phyloP scores from a whole-genome alignment of 2,888 invertebrate species.

The Resseliella maxima region DNA sequence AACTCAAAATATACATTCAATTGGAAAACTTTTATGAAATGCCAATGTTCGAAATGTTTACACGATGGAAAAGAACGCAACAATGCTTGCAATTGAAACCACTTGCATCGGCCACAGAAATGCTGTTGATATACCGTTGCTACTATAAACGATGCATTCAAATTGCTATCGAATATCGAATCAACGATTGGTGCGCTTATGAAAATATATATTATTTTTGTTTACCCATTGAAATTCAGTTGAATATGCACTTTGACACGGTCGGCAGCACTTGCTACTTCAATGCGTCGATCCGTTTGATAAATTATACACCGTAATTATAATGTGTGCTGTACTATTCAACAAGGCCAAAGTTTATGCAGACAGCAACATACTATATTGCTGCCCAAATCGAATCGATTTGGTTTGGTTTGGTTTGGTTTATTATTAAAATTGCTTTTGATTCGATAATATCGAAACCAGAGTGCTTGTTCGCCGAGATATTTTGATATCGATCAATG shows the following conservation, averaged over 20 bases:
- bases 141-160: not conserved
- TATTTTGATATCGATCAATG: slow-evolving; percentile 24
- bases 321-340: not conserved
- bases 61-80: slow-evolving; percentile 2
- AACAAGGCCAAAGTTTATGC: not conserved
- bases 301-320: slow-evolving; percentile 24
- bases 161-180: not conserved
- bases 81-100: not conserved
- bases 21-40: not conserved
- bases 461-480: not conserved
- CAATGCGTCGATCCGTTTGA: not conserved
- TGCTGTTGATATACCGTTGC: not conserved
- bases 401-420: no score
- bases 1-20: not conserved
- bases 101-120: not conserved
- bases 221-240: not conserved
- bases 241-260: slow-evolving; percentile 39
- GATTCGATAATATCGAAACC: not conserved
- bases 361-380: not conserved
- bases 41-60: slow-evolving; percentile 3
- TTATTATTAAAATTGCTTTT: slow-evolving; percentile 37
- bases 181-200: not conserved
- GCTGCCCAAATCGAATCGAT: not conserved
- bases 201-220: not conserved
- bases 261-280: not conserved